Evolutionary conservation across 1,140 invertebrate genomes (phyloP).

Genomic region (Drosophila guanche): DNA sequence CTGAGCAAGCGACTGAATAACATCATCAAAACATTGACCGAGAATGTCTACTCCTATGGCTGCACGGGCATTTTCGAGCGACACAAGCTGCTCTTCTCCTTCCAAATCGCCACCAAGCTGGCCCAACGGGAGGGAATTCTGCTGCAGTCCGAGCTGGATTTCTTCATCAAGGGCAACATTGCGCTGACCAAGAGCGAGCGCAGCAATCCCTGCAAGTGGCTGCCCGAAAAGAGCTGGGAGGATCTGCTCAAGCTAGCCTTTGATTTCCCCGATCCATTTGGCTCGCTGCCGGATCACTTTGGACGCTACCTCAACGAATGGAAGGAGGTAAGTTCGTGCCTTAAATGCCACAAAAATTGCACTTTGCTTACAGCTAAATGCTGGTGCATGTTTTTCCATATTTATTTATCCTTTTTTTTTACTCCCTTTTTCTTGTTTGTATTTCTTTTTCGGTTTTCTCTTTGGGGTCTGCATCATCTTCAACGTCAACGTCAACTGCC

Average conservation of each 20-base stretch:
- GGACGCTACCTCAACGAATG: conserved; percentile 86
- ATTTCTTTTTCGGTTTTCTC: conserved; percentile 41
- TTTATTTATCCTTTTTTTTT: conserved; percentile 14
- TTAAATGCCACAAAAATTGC: conserved; percentile 14
- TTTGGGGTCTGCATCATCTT: conserved; percentile 53
- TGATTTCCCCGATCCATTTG: conserved; percentile 89
- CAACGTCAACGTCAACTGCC: conserved; percentile 63
- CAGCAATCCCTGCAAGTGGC: conserved; percentile 88
- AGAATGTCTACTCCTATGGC: conserved; percentile 94
- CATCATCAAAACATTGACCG: conserved; percentile 92
- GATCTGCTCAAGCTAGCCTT: conserved; percentile 89
- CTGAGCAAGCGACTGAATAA: conserved; percentile 89
- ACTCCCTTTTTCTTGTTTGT: conserved; percentile 2
- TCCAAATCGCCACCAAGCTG: conserved; percentile 94
- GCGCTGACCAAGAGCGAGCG: conserved; percentile 89
- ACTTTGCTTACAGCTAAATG: conserved; percentile 13
- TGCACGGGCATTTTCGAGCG: conserved; percentile 96
- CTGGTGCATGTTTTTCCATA: conserved; percentile 44
- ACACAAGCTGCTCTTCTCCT: conserved; percentile 95
- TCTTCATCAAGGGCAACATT: conserved; percentile 94
- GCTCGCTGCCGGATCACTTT: conserved; percentile 87
- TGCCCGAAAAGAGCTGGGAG: conserved; percentile 90
- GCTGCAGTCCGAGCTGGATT: conserved; percentile 90
- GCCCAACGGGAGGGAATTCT: conserved; percentile 88
- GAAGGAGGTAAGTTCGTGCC: conserved; percentile 85